These are phyloP conservation scores for Cyanoliseus patagonus DNA, from an alignment of 2,113 vertebrate genomes.

Conservation along the genomic window DNA sequence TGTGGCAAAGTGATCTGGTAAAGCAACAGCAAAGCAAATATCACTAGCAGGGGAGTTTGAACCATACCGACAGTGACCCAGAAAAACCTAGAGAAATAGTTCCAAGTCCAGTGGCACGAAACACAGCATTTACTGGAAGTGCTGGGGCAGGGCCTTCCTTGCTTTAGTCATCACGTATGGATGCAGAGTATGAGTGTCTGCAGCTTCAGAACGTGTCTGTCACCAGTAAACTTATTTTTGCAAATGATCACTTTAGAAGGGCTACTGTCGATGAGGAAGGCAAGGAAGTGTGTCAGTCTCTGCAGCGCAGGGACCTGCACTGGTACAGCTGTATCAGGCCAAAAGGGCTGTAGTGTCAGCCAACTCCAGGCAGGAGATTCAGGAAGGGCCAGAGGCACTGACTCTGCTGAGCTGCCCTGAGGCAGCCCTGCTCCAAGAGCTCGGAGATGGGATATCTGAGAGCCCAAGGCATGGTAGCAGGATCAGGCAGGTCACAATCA, in stretches of 20 bases:
- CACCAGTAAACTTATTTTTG: neutral
- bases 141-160: neutral
- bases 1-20: fast-evolving
- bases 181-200: neutral
- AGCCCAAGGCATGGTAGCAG: neutral
- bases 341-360: neutral
- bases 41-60: fast-evolving
- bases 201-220: neutral
- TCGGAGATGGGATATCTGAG: neutral
- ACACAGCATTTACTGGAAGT: neutral
- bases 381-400: fast-evolving
- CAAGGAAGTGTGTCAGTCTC: too few relatives aligned
- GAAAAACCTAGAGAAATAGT: neutral
- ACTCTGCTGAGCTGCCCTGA: neutral
- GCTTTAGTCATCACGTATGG: neutral
- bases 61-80: fast-evolving
- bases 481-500: neutral
- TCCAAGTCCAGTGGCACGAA: fast-evolving
- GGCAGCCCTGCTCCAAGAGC: neutral
- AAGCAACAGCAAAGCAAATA: neutral
- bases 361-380: neutral
- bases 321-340: fast-evolving
- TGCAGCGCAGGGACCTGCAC: neutral
- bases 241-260: neutral
- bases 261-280: neutral